Evolutionary conservation across 2,113 vertebrate species (phyloP), one percentile per base, ranked within the genome.

Genomic region (Lipophrys pholis): DNA sequence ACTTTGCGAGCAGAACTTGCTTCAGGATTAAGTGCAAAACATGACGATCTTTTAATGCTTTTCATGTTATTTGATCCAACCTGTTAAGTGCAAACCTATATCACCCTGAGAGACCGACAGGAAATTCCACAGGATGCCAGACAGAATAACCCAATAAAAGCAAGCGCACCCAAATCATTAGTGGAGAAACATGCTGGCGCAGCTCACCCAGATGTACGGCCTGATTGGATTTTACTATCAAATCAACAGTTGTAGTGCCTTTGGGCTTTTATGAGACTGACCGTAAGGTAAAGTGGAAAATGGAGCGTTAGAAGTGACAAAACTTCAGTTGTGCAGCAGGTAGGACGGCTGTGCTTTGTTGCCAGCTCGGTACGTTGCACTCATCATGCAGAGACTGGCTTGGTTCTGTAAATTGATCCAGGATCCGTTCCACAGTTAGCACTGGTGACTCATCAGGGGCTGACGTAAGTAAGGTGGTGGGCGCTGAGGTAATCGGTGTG

Each of bases 181-280:
- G 95, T 94, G 93, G 87, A 93, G 93, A 93, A 94, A 92, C 94
- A 92, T 94, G 93, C 95, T 96, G 95, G 92, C 94, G 94, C 96
- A 96, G 96, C 95, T 95, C 94, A 93, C 95, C 94, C 95, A 94
- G 95, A 97, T 96, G 95, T 95, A 96, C 92, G 90, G 93, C 90
- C 95, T 97, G 97, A 97, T 97, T 97, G 95, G 94, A 95, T 97
- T 96, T 97, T 92, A 92, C 95, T 94, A 93, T 96, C 94, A 94
- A 95, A 95, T 95, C 95, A 96, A 95, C 92, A 94, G 92, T 94
- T 94, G 87, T 89, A 89, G 88, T 90, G 88, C 78, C 81, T 81
- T 79, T 90, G 93, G 94, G 94, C 86, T 95, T 97, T 97, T 96
- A 96, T 81, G 84, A 88, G 93, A 87, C 94, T 93, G 93, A 93